Evolutionary conservation across 2,888 invertebrate genomes (phyloP).

Genomic region (Lithophane socia): DNA sequence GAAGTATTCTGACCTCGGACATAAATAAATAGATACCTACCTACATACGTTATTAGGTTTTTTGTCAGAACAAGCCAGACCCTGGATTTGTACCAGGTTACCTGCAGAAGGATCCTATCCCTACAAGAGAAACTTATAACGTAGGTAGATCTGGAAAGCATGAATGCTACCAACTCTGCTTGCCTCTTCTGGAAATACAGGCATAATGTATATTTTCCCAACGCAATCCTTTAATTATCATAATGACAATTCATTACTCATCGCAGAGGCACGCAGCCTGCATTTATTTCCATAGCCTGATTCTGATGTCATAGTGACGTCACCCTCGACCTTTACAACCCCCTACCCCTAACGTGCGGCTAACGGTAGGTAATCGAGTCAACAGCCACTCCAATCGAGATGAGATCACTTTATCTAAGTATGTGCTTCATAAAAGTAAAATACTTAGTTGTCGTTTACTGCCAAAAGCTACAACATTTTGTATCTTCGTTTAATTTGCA

Average conservation of each 20-base stretch:
- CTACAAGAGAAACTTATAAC: background rate
- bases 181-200: background rate
- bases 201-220: background rate
- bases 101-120: background rate
- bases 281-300: constrained; percentile 21
- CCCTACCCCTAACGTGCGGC: constrained; percentile 14
- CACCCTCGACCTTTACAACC: constrained; percentile 36
- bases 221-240: background rate
- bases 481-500: too few species aligned
- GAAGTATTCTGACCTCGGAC: background rate
- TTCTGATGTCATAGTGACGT: constrained; percentile 47
- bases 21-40: background rate
- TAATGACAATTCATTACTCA: constrained; percentile 12
- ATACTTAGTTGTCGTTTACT: constrained; percentile 3
- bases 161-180: background rate
- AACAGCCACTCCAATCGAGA: constrained; percentile 33
- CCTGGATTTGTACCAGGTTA: background rate
- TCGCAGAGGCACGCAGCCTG: background rate
- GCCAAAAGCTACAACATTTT: background rate
- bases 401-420: constrained; percentile 34
- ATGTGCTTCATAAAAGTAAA: constrained; percentile 13
- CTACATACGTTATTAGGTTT: background rate
- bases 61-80: background rate
- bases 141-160: background rate
- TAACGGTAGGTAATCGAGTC: constrained; percentile 31